Percentiles rank a stretch among this genome's conserved stretches.
Conservation (phyloP, 1,140 invertebrate species). For the Macrocentrus cingulum region DNA sequence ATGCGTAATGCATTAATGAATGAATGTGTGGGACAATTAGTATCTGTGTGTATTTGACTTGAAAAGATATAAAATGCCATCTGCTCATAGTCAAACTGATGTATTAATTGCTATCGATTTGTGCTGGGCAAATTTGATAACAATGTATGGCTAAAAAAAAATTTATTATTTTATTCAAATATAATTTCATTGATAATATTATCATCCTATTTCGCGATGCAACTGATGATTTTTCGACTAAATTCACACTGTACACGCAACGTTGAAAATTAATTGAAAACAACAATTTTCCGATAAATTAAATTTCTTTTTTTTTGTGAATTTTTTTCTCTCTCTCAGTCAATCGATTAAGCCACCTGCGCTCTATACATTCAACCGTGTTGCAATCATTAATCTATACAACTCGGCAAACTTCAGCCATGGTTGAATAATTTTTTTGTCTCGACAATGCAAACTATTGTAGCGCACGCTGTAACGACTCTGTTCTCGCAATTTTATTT, state of each 20-base stretch:
- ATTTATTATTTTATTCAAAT: no score
- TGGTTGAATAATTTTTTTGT: conserved; percentile 7
- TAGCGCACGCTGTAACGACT: conserved; percentile 18
- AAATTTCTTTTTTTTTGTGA: background rate
- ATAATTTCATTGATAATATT: no score
- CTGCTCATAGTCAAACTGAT: no score
- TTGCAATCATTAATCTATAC: background rate
- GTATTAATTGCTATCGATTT: no score
- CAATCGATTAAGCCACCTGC: background rate
- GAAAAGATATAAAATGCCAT: no score
- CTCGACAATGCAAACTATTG: background rate
- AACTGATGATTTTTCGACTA: conserved; percentile 8
- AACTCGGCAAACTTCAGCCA: background rate
- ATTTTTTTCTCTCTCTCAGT: conserved; percentile 9
- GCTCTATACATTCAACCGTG: background rate
- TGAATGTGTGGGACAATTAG: no score
- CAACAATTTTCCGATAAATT: conserved; percentile 18
- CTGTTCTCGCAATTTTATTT: conserved; percentile 12
- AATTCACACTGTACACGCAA: background rate
- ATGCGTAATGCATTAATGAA: no score
- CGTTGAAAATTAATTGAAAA: conserved; percentile 18
- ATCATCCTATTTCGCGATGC: no score
- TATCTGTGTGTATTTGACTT: no score
- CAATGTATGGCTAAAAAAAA: no score
- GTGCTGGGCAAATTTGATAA: no score